These are phyloP conservation scores for Leptopilina myrica DNA, from an alignment of 2,888 invertebrate genomes.

Conservation along the genomic window DNA sequence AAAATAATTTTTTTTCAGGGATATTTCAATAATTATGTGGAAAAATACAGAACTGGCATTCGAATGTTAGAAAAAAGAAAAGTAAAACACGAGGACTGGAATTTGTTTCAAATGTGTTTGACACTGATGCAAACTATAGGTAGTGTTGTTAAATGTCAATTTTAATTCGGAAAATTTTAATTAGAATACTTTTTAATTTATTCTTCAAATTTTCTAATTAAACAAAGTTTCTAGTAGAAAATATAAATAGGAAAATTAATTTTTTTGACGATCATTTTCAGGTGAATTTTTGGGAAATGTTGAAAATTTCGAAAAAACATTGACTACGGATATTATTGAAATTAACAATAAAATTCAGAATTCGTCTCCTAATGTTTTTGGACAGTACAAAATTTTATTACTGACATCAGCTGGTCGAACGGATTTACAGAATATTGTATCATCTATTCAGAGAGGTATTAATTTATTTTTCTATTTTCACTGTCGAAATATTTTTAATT, in stretches of 20 bases:
- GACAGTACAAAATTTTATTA: constrained; percentile 74
- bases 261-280: constrained; percentile 55
- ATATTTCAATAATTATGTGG: constrained; percentile 82
- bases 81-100: constrained; percentile 82
- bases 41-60: constrained; percentile 82
- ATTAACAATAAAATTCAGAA: constrained; percentile 73
- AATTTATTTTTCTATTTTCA: constrained; percentile 48
- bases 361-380: constrained; percentile 66
- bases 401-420: constrained; percentile 76
- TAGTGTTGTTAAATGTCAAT: constrained; percentile 52
- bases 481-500: constrained; percentile 44
- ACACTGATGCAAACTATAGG: constrained; percentile 81
- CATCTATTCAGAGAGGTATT: constrained; percentile 77
- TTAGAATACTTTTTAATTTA: too few species aligned
- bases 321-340: constrained; percentile 80
- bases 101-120: constrained; percentile 83
- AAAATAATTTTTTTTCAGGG: constrained; percentile 71
- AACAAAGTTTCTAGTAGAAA: too few species aligned
- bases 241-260: constrained; percentile 2
- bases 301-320: constrained; percentile 82
- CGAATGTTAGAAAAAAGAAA: constrained; percentile 81
- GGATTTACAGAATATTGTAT: constrained; percentile 79
- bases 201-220: too few species aligned
- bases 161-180: neutral
- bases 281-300: constrained; percentile 84